phyloP scores from a whole-genome alignment of 1,140 invertebrate species.

The Platyura marginata region DNA sequence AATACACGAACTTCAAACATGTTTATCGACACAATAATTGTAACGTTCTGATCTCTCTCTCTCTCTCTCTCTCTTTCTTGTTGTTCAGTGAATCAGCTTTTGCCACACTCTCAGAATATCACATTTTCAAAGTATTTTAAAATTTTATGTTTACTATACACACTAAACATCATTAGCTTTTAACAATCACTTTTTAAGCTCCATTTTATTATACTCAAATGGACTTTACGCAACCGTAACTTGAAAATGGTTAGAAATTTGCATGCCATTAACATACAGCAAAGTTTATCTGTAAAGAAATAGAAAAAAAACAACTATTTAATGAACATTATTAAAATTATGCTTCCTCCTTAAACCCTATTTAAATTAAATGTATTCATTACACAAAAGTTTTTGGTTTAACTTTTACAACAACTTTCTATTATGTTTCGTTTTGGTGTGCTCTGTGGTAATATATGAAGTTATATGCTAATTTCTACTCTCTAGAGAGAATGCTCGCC shows the following conservation, averaged over 20 bases:
- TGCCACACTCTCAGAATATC: not conserved
- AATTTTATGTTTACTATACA: not conserved
- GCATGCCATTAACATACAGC: not conserved
- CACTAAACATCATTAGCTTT: not conserved
- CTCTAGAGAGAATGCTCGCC: too few relatives aligned
- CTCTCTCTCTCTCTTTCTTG: too few relatives aligned
- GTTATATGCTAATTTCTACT: too few relatives aligned
- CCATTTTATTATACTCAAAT: not conserved
- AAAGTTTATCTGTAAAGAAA: not conserved
- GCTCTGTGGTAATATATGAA: too few relatives aligned
- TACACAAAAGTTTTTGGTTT: not conserved
- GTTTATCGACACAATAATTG: constrained; percentile 12
- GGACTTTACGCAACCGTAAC: not conserved
- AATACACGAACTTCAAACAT: constrained; percentile 22
- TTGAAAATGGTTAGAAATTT: too few relatives aligned
- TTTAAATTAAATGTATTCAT: not conserved
- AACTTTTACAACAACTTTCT: not conserved
- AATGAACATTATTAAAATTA: not conserved
- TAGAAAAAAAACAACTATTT: not conserved
- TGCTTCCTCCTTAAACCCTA: not conserved
- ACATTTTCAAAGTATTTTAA: not conserved
- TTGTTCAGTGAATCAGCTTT: too few relatives aligned
- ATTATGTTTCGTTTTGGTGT: not conserved
- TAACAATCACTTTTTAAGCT: not conserved
- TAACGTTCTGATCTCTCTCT: too few relatives aligned